phyloP scores from a whole-genome alignment of 1,140 invertebrate species.

The Macrobrachium nipponense region DNA sequence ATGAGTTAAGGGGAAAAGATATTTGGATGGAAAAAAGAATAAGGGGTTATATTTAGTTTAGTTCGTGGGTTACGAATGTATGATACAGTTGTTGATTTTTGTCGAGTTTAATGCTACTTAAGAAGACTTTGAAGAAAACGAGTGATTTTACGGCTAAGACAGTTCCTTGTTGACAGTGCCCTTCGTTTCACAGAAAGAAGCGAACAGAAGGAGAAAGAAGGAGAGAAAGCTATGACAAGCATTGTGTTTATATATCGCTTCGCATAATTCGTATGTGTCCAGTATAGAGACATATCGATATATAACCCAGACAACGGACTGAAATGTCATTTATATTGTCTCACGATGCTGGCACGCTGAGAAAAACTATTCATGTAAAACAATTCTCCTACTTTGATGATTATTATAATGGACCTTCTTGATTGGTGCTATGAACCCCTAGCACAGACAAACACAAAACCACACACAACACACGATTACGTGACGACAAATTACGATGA shows the following conservation, averaged over 20 bases:
- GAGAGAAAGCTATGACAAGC: no score
- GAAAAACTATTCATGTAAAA: no score
- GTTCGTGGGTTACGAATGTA: not conserved
- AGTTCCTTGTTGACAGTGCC: slow-evolving; percentile 57
- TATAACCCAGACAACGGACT: no score
- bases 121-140: slow-evolving; percentile 17
- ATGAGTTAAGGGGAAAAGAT: slow-evolving; percentile 26
- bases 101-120: slow-evolving; percentile 35
- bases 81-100: slow-evolving; percentile 48
- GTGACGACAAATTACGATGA: no score
- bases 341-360: no score
- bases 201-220: not conserved
- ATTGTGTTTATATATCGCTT: no score
- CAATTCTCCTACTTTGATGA: no score
- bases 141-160: slow-evolving; percentile 44
- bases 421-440: not conserved
- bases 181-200: slow-evolving; percentile 36
- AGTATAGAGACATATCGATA: no score
- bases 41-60: slow-evolving; percentile 14
- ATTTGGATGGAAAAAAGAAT: not conserved
- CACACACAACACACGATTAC: no score
- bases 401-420: not conserved
- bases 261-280: no score
- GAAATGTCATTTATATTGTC: no score
- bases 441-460: not conserved